These are phyloP conservation scores for Nothobranchius furzeri DNA, from an alignment of 2,113 vertebrate species.

Conservation along the genomic window DNA sequence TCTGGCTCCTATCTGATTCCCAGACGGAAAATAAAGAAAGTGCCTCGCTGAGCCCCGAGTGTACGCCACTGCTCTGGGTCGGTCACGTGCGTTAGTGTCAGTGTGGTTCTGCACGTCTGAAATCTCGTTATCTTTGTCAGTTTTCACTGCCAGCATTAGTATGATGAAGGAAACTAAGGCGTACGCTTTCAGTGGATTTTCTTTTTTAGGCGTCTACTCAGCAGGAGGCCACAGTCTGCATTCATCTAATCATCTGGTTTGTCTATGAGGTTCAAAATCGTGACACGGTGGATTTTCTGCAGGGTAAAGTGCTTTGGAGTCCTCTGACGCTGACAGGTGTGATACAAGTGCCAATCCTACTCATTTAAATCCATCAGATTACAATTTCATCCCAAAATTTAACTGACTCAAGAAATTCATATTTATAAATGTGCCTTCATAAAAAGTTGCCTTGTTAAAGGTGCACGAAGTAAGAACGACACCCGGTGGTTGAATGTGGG, in stretches of 20 bases:
- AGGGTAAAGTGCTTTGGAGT: too few species aligned
- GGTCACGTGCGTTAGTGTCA: conserved; percentile 38
- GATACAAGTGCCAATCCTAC: too few species aligned
- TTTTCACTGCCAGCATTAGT: conserved; percentile 51
- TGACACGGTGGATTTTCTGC: too few species aligned
- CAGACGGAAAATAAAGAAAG: conserved; percentile 60
- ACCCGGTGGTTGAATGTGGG: too few species aligned
- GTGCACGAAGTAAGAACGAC: too few species aligned
- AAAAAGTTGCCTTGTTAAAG: too few species aligned
- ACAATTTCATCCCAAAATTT: too few species aligned
- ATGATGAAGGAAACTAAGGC: conserved; percentile 40
- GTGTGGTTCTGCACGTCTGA: conserved; percentile 14
- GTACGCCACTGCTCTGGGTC: conserved; percentile 52
- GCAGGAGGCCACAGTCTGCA: conserved; percentile 12
- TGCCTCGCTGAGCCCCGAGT: conserved; percentile 55
- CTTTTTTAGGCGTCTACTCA: conserved; percentile 11
- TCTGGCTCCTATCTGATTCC: conserved; percentile 72
- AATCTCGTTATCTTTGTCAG: conserved; percentile 45
- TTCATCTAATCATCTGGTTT: conserved; percentile 4
- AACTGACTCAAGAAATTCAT: too few species aligned
- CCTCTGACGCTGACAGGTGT: too few species aligned
- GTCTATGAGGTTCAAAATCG: neutral
- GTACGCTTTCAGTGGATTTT: conserved; percentile 38
- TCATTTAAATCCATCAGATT: too few species aligned
- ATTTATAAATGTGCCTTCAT: too few species aligned